A percentile compares a stretch with the other conserved stretches of the same genome.
phyloP scores from a whole-genome alignment of 2,113 vertebrate species.

The Paradoxurus hermaphroditus region DNA sequence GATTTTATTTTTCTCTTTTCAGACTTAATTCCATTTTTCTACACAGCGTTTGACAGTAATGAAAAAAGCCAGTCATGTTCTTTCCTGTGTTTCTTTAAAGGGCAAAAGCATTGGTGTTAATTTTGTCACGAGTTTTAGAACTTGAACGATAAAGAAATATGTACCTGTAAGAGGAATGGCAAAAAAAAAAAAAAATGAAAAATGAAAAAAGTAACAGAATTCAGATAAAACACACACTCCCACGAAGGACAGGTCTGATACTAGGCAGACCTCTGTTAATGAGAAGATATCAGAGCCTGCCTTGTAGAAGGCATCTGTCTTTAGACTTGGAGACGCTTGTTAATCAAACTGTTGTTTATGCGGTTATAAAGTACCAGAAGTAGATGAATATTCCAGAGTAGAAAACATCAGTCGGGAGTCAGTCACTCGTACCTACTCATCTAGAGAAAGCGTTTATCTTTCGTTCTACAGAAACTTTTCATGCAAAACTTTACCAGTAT shows the following conservation, averaged over 20 bases:
- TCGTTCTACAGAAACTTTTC: not conserved
- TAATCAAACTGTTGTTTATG: not conserved
- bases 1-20: conserved; percentile 68
- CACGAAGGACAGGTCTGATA: conserved; percentile 9
- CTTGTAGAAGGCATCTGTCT: not conserved
- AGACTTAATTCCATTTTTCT: conserved; percentile 77
- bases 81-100: conserved; percentile 67
- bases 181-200: conserved; percentile 60
- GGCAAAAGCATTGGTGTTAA: conserved; percentile 75
- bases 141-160: conserved; percentile 60
- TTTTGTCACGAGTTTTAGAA: conserved; percentile 69
- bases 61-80: conserved; percentile 79
- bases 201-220: conserved; percentile 38
- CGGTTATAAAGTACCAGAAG: not conserved
- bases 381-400: not conserved
- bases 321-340: not conserved
- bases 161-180: conserved; percentile 67
- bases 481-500: not conserved
- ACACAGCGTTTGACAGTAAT: conserved; percentile 81
- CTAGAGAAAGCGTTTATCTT: not conserved
- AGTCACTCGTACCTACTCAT: not conserved
- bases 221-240: not conserved
- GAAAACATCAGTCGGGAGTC: not conserved
- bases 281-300: not conserved
- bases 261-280: conserved; percentile 44